These are phyloP conservation scores for Craterocephalus amniculus DNA, from an alignment of 2,797 vertebrate species.

Conservation along the genomic window DNA sequence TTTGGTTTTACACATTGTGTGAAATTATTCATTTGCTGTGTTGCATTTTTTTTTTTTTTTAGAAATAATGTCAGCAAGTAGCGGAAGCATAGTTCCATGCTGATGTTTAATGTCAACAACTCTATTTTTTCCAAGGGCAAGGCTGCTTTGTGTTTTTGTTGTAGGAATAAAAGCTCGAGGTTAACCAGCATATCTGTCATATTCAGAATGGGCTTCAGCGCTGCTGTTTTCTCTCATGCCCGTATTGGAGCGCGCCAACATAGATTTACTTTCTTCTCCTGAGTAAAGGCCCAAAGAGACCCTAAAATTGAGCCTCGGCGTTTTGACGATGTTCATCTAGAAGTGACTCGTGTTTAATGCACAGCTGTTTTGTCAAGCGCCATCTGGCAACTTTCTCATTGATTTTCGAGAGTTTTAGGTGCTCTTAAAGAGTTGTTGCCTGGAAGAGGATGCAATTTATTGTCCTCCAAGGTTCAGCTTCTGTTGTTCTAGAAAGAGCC, in stretches of 20 bases:
- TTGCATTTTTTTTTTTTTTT: background rate
- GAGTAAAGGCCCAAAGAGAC: conserved; percentile 40
- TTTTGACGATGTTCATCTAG: conserved; percentile 45
- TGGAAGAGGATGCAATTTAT: conserved; percentile 29
- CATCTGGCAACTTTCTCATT: conserved; percentile 47
- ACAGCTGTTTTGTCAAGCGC: conserved; percentile 37
- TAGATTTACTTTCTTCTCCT: conserved; percentile 37
- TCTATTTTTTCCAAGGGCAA: background rate
- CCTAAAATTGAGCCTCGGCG: conserved; percentile 58
- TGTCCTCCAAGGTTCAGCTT: conserved; percentile 29
- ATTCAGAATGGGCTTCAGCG: conserved; percentile 24
- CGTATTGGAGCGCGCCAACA: conserved; percentile 25
- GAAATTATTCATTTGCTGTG: background rate
- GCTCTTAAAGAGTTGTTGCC: conserved; percentile 33
- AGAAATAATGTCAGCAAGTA: background rate
- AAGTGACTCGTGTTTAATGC: conserved; percentile 50
- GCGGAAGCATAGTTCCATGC: background rate
- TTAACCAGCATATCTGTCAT: conserved; percentile 33
- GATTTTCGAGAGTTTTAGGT: conserved; percentile 30
- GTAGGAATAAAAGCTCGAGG: conserved; percentile 33
- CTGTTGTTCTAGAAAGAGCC: conserved; percentile 41
- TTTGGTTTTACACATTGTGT: background rate
- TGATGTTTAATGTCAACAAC: conserved; percentile 18
- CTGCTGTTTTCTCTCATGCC: conserved; percentile 27
- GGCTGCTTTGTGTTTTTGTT: conserved; percentile 37